Evolutionary conservation across 2,888 invertebrate species (phyloP).

Genomic region (Autographa pulchrina): DNA sequence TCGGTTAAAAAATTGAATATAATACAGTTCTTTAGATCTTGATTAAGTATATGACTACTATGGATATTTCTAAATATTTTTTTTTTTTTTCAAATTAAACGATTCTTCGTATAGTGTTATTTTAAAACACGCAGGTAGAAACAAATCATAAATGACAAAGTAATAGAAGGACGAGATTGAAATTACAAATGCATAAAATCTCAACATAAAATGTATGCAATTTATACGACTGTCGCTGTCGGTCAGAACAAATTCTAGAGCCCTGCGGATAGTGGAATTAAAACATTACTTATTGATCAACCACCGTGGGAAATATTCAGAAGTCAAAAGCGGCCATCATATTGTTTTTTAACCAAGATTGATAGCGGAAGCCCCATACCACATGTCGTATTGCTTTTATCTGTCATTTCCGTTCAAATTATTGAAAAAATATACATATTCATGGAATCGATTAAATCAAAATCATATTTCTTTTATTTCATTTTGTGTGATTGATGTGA

Average conservation of each 20-base stretch:
- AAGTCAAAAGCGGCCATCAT: conserved; percentile 64
- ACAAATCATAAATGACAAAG: background rate
- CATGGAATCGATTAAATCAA: conserved; percentile 54
- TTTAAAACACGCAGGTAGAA: background rate
- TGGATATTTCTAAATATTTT: no score
- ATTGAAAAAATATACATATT: conserved; percentile 66
- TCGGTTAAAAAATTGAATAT: no score
- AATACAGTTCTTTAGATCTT: no score
- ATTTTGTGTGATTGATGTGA: conserved; percentile 74
- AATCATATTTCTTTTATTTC: conserved; percentile 50
- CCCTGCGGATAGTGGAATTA: background rate
- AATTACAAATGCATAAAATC: conserved; percentile 1
- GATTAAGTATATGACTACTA: no score
- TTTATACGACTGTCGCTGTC: background rate
- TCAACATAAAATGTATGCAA: conserved; percentile 1
- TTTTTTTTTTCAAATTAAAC: no score
- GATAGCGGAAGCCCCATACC: conserved; percentile 82
- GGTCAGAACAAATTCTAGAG: background rate
- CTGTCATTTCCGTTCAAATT: conserved; percentile 80
- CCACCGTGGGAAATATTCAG: conserved; percentile 72
- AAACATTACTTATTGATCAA: conserved; percentile 18
- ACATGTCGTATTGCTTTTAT: conserved; percentile 74
- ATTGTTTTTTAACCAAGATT: conserved; percentile 80
- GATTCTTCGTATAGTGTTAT: background rate
- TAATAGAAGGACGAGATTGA: background rate